Conservation (phyloP, 2,888 invertebrate genomes). For the Acanthoscelides obtectus region DNA sequence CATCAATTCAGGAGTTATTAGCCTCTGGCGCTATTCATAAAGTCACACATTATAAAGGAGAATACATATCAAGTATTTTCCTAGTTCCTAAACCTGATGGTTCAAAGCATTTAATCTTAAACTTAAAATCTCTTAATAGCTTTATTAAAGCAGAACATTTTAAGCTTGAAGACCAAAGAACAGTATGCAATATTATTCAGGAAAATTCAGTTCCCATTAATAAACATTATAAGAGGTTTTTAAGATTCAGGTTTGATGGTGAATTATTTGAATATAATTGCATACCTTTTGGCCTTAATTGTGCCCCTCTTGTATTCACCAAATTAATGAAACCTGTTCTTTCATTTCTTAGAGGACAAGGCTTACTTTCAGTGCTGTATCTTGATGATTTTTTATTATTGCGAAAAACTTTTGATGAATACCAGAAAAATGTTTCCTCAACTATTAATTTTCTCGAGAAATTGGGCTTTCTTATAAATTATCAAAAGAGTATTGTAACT, state of each 20-base stretch:
- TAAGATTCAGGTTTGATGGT: slow-evolving; percentile 9
- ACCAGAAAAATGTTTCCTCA: slow-evolving; percentile 9
- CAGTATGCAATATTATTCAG: slow-evolving; percentile 10
- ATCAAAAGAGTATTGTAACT: slow-evolving; percentile 14
- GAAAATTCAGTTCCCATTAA: slow-evolving; percentile 8
- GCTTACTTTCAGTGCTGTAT: slow-evolving; percentile 11
- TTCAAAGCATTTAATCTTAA: slow-evolving; percentile 10
- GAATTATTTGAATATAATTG: slow-evolving; percentile 6
- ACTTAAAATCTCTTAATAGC: slow-evolving; percentile 22
- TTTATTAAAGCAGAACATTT: slow-evolving; percentile 16
- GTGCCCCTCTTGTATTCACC: slow-evolving; percentile 8
- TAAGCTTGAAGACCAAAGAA: slow-evolving; percentile 22
- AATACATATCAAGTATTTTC: slow-evolving; percentile 14
- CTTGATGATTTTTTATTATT: slow-evolving; percentile 24
- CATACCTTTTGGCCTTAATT: slow-evolving; percentile 2
- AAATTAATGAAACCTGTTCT: slow-evolving; percentile 13
- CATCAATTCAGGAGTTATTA: slow-evolving; percentile 1
- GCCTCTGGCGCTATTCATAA: slow-evolving; percentile 4
- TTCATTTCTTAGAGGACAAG: slow-evolving; percentile 1
- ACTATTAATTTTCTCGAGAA: slow-evolving; percentile 11
- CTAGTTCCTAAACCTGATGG: slow-evolving; percentile 12
- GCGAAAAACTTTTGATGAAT: slow-evolving; percentile 10
- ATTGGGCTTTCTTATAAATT: slow-evolving; percentile 22
- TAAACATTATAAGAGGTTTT: slow-evolving; percentile 8
- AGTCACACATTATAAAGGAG: slow-evolving; percentile 3